These are phyloP conservation scores for Varecia variegata DNA, from an alignment of 2,797 vertebrate species.

Conservation along the genomic window DNA sequence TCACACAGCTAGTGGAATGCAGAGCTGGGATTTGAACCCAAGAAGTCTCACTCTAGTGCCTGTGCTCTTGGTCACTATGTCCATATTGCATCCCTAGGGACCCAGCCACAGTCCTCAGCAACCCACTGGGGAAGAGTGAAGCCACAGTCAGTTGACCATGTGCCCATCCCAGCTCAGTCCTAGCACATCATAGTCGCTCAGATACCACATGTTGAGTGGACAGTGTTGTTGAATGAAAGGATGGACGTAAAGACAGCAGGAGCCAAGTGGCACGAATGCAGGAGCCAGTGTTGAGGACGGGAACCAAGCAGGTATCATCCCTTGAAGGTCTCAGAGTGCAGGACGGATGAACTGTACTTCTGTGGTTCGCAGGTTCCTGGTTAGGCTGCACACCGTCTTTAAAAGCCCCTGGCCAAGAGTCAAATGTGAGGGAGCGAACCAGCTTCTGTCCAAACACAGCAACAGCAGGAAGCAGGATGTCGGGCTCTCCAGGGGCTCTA, in stretches of 20 bases:
- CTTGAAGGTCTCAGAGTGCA: neutral
- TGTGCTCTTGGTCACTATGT: neutral
- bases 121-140: neutral
- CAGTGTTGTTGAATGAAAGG: neutral
- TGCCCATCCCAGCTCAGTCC: neutral
- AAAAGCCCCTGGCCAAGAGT: neutral
- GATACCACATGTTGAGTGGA: neutral
- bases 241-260: neutral
- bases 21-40: neutral
- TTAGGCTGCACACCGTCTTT: neutral
- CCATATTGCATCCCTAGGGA: neutral
- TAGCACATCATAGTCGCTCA: neutral
- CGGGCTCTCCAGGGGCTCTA: fast-evolving
- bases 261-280: neutral
- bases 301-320: neutral
- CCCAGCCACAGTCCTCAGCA: neutral
- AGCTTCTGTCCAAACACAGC: neutral
- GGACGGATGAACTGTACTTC: neutral
- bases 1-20: neutral
- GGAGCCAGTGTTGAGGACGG: neutral
- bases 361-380: neutral
- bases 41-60: neutral
- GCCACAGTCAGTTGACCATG: neutral
- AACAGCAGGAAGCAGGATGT: neutral
- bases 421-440: neutral